Base-by-base conservation (phyloP, 2,113 vertebrate genomes). In the Pampusana beccarii region DNA sequence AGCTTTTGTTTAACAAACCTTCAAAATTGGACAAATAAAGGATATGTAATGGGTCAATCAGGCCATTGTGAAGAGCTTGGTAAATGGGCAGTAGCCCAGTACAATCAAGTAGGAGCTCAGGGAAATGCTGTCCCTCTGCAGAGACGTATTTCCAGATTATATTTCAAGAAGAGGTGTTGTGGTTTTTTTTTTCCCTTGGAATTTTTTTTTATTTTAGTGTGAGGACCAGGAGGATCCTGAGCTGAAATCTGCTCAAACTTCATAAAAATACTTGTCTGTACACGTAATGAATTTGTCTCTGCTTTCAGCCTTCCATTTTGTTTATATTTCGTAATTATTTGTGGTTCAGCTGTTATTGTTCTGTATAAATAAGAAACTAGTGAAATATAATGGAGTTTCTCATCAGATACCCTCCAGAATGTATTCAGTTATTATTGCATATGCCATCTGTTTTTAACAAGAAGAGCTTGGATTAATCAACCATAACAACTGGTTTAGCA, bases 391-490 rank as follows among this genome's bases (percentile, higher is more conserved):
- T 73, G 69, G 38, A 50, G 46, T 73, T 97, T 80, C 74, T 95
- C 94, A 89, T 96, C 44, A 69, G 48, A 96, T 72, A 81, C 48
- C 29, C 65, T 84, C 57, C 70, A 92, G 80, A 92, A 81, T 69
- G 50, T 72, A 83, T 92, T 93, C 94, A 65, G 80, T 90, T 95
- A 42, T 88, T 91, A 65, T 88, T 90, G 53, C 73, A 67, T 87
- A 72, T 95, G 95, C 79, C 91, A 90, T 97, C 82, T 97, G 90
- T 90, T 95, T 95, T 90, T 93, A 90, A 74, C 78, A 75, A 93
- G 86, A 91, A 75, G 48, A 48, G 29, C 65, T 94, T 95, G 86
- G 80, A 95, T 95, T 97, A 96, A 96, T 88, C 73, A 96, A 50
- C 71, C 36, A 9, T 92, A 94, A 94, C 95, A 96, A 96, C 61